phyloP scores from a whole-genome alignment of 2,888 invertebrate species.

The Drosophila parthenogenetica region DNA sequence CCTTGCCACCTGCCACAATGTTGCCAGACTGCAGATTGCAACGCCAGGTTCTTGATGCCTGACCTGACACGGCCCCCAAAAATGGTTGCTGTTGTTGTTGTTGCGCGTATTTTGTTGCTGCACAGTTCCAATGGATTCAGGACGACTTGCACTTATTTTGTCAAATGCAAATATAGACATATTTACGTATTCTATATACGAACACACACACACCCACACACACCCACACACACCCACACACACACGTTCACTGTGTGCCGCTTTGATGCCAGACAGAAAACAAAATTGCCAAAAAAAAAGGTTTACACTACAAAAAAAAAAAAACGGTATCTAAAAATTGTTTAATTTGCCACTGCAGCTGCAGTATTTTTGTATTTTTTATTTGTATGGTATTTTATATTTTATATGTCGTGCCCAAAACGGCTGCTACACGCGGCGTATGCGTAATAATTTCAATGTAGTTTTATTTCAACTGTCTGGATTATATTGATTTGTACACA shows the following conservation, averaged over 20 bases:
- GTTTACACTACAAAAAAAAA: not conserved
- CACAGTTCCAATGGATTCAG: slow-evolving; percentile 22
- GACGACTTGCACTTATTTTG: slow-evolving; percentile 75
- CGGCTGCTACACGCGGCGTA: slow-evolving; percentile 58
- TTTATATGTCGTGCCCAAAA: slow-evolving; percentile 45
- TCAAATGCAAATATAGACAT: slow-evolving; percentile 80
- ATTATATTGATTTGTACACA: slow-evolving; percentile 74
- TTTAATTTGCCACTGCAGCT: slow-evolving; percentile 69
- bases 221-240: slow-evolving; percentile 1
- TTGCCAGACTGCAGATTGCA: slow-evolving; percentile 31
- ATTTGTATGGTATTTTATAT: slow-evolving; percentile 9
- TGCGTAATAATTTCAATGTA: slow-evolving; percentile 69
- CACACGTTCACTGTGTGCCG: slow-evolving; percentile 2
- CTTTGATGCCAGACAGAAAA: slow-evolving; percentile 66
- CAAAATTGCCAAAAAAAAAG: slow-evolving; percentile 40
- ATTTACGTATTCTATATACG: slow-evolving; percentile 33
- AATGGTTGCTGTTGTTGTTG: slow-evolving; percentile 27
- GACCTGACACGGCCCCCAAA: slow-evolving; percentile 41
- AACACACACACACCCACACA: slow-evolving; percentile 8
- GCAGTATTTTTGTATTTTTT: not conserved
- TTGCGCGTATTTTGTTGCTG: slow-evolving; percentile 3
- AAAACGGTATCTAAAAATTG: slow-evolving; percentile 74
- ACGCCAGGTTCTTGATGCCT: slow-evolving; percentile 57
- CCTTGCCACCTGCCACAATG: slow-evolving; percentile 6
- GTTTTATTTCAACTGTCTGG: slow-evolving; percentile 73